Base-by-base conservation (phyloP, 2,888 invertebrate species). In the Nineta flava region DNA sequence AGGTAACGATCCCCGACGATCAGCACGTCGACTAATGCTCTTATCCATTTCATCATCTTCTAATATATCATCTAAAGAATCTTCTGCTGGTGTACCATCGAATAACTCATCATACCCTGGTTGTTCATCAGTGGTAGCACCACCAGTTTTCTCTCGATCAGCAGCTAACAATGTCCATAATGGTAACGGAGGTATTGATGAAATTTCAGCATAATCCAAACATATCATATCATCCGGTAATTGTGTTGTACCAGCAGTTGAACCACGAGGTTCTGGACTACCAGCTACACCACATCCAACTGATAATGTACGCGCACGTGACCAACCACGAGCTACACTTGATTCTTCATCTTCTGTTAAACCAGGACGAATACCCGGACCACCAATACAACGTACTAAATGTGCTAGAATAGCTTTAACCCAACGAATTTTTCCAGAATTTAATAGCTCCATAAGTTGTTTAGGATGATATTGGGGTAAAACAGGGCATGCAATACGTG, bases 401-500 rank as follows among this genome's bases (percentile, higher is more conserved):
- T 99, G 97, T 1, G 93, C 87, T 42, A 99, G 74, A 55, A 99
- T 99, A 1, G 97, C 97, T 65, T 97, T 96, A 0, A 99, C 99
- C 82, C 97, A 90, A 60, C 92, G 76, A 57, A 94, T 95, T 70
- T 95, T 96, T 3, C 99, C 99, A 49, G 95, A 96, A 70, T 97
- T 97, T 26, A 99, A 74, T 38, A 99, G 70, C 62, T 99, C 99
- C 88, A 99, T 96, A 34, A 99, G 71, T 15, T 97, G 97, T 61
- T 96, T 96, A 0, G 99, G 99, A 70, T 99, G 99, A 65, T 99
- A 99, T 61, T 99, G 99, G 0, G 99, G 99, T 52, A 99, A 70
- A 41, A 97, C 95, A 0, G 97, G 97, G 59, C 94, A 97, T 1
- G 96, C 95, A 62, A 96, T 87, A 53, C 95, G 79, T 5, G 95